Conservation (phyloP, 2,113 vertebrate genomes). For the Hippocampus zosterae region DNA sequence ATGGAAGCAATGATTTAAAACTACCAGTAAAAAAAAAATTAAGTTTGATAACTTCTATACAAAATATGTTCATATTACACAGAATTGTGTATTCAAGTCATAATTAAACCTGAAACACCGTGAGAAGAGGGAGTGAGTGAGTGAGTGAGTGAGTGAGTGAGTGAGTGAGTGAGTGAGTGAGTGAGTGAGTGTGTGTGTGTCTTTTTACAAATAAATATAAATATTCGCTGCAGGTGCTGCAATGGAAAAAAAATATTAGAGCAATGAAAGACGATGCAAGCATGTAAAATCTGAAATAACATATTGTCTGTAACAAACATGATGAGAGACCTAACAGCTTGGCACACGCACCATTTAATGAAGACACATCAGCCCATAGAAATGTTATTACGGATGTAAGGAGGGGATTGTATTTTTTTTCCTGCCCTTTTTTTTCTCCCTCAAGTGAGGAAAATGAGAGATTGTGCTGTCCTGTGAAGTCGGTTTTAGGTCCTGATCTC, state of each 20-base stretch:
- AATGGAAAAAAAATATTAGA: constrained; percentile 9
- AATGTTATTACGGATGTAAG: constrained; percentile 37
- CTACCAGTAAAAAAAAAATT: not conserved
- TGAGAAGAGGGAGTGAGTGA: too few species aligned
- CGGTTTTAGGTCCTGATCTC: constrained; percentile 65
- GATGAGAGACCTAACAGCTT: constrained; percentile 33
- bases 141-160: not conserved
- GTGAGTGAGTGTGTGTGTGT: not conserved
- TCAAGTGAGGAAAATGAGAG: constrained; percentile 27
- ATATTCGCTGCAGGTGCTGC: not conserved
- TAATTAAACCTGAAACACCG: not conserved
- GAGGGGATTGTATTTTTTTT: constrained; percentile 15
- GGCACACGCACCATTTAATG: constrained; percentile 39
- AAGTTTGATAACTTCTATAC: not conserved
- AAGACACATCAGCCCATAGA: constrained; percentile 53
- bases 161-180: not conserved
- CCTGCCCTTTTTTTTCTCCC: not conserved
- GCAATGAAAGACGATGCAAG: constrained; percentile 6
- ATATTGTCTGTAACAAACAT: constrained; percentile 16
- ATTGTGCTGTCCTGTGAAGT: constrained; percentile 30
- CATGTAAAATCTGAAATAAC: constrained; percentile 9
- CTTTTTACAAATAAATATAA: not conserved
- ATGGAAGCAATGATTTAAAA: not conserved
- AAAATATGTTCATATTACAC: not conserved
- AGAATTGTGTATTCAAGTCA: not conserved